Base-by-base conservation (phyloP, 1,140 invertebrate species). In the Diachasmimorpha longicaudata region DNA sequence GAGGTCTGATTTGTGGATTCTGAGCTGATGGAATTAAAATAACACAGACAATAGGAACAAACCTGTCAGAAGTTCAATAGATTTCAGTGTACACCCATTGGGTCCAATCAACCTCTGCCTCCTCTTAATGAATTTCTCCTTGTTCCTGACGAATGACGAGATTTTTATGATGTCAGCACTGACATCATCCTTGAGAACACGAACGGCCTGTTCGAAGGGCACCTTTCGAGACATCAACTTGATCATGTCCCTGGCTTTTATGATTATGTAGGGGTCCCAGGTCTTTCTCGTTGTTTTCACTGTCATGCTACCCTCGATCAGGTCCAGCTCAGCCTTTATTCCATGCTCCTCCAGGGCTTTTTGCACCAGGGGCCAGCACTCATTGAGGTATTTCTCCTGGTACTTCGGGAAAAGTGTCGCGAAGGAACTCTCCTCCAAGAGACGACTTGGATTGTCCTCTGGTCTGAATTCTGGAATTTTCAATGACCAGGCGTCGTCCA, bases 101-200 rank as follows among this genome's bases (percentile, higher is more conserved):
- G 98, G 96, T 0, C 99, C 99, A 84, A 99, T 97, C 0, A 99
- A 86, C 68, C 99, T 90, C 84, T 99, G 97, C 39, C 99, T 89
- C 80, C 99, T 92, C 88, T 99, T 99, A 0, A 99, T 92, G 91
- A 99, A 99, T 81, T 98, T 95, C 81, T 99, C 98, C 84, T 95
- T 95, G 82, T 99, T 99, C 58, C 93, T 90, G 0, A 98, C 95
- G 82, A 98, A 90, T 21, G 93, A 95, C 37, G 96, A 95, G 81
- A 99, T 99, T 91, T 99, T 99, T 44, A 99, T 99, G 19, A 99
- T 97, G 84, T 99, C 99, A 85, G 95, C 96, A 23, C 95, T 93
- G 14, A 96, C 91, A 69, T 98, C 96, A 90, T 99, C 98, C 80
- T 97, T 92, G 19, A 97, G 84, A 0, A 97, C 94, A 83, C 92